Evolutionary conservation across 2,797 vertebrate genomes (phyloP), one percentile per base, ranked within the genome.

Genomic region (Sebastes diploproa): DNA sequence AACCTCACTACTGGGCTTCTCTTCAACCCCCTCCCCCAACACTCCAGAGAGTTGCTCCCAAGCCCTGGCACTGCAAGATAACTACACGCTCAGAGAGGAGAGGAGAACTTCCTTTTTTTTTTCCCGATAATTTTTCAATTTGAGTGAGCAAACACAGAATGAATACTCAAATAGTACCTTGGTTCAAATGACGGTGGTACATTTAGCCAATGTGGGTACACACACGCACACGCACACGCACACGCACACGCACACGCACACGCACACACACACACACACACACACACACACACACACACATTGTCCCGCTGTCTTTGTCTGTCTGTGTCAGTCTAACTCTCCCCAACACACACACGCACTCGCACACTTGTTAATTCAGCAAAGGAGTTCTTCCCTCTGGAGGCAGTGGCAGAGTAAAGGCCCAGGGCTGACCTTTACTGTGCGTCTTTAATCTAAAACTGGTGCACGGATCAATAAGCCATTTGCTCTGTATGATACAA

Each of bases 41-140:
- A 84, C 91, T 85, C 86, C 42, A 81, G 89, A 91, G 91, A 91
- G 81, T 89, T 80, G 75, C 87, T 91, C 83, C 82, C 75, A 82
- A 54, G 71, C 80, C 78, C 84, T 86, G 79, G 80, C 83, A 80
- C 76, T 69, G 89, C 88, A 78, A 93, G 92, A 94, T 94, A 94
- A 92, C 94, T 85, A 90, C 89, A 91, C 82, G 93, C 90, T 93
- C 89, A 77, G 95, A 93, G 86, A 91, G 75, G 83, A 89, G 91
- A 94, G 92, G 88, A 94, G 93, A 96, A 96, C 88, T 91, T 94
- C 87, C 89, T 86, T 87, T 90, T 88, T 91, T 81, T 94, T 93
- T 94, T 80, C 86, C 91, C 82, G 95, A 96, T 97, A 96, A 96
- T 95, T 96, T 97, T 97, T 97, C 96, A 96, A 95, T 97, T 97